Base-by-base conservation (phyloP, 2,113 vertebrate species). In the Halcyon senegalensis region DNA sequence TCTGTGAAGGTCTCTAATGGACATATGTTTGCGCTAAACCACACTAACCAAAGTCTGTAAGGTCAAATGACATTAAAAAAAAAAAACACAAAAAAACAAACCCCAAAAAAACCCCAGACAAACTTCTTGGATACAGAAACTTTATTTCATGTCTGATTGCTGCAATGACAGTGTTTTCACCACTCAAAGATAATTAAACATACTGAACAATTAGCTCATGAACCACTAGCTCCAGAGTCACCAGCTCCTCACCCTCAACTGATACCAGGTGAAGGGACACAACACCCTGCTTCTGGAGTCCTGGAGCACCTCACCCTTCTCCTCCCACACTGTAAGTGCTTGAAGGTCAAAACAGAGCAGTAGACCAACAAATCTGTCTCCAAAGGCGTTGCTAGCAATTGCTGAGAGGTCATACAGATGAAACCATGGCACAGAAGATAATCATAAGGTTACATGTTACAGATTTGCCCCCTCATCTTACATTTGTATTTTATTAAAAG, bases 291-390 rank as follows among this genome's bases (percentile, higher is more conserved):
- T 79, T 87, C 48, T 75, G 74, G 35, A 82, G 95, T 44, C 70
- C 87, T 69, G 77, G 39, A 79, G 77, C 56, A 93, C 55, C 91
- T 94, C 89, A 82, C 37, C 91, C 78, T 79, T 89, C 91, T 96
- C 89, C 87, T 95, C 94, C 93, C 87, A 93, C 93, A 39, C 66
- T 48, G 10, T 66, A 82, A 81, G 77, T 4, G 0, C 74, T 44
- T 79, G 33, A 84, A 84, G 78, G 53, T 89, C 44, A 19, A 93
- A 91, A 79, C 53, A 91, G 31, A 83, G 46, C 39, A 79, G 28
- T 53, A 28, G n/a, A 83, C 85, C 46, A 58, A 76, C 51, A 63
- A 62, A 85, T 79, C 39, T 44, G 43, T 39, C 70, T 90, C 68
- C 48, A 84, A 51, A 92, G n/a, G 23, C 25, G 0, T 64, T 78